Evolutionary conservation across 2,113 vertebrate species (phyloP).

Genomic region (Prinia subflava): DNA sequence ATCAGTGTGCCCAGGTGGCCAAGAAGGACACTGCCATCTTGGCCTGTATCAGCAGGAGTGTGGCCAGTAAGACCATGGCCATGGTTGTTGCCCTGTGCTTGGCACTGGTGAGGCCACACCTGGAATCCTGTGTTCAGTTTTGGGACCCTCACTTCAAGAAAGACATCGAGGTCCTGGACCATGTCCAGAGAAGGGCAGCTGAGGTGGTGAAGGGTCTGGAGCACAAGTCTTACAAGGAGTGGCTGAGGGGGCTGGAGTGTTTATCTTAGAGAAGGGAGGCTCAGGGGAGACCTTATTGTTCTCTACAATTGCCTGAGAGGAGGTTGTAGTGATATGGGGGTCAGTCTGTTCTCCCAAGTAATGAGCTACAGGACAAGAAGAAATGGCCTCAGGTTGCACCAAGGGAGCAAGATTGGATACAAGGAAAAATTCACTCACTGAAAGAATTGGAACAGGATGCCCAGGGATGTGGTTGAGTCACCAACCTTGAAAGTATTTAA

Average conservation of each 20-base stretch:
- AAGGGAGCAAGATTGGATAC: not conserved
- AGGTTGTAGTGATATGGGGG: not conserved
- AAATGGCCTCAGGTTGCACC: not conserved
- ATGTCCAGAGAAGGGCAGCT: accelerated
- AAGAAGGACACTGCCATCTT: not conserved
- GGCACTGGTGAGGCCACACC: not conserved
- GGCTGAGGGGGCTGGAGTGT: not conserved
- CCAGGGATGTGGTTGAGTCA: not conserved
- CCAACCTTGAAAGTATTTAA: not conserved
- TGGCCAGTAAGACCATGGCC: no score
- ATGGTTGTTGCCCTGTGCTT: not conserved
- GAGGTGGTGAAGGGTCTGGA: not conserved
- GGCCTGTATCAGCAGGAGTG: not conserved
- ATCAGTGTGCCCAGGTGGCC: not conserved
- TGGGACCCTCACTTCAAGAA: not conserved
- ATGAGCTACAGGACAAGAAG: not conserved
- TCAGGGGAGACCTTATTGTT: not conserved
- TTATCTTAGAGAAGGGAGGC: not conserved
- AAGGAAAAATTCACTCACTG: not conserved
- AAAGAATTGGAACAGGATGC: not conserved
- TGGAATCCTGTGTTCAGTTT: not conserved
- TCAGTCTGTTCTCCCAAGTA: not conserved
- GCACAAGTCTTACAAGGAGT: not conserved
- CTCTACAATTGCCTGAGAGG: not conserved
- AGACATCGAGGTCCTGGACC: accelerated